These are phyloP conservation scores for Microctonus brassicae DNA, from an alignment of 2,888 invertebrate genomes.

Conservation along the genomic window DNA sequence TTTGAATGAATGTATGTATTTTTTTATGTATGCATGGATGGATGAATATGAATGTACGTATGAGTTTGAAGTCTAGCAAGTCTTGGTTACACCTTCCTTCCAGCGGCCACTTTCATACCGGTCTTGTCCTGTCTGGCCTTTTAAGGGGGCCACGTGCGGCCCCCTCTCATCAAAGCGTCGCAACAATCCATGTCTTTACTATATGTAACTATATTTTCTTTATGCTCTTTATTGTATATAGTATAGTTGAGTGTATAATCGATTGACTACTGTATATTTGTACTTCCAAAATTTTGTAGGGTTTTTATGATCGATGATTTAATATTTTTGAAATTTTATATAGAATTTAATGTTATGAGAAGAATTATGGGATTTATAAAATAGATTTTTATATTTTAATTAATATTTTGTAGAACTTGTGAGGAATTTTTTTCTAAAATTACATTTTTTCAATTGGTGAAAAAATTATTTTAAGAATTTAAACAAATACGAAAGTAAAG, in stretches of 20 bases:
- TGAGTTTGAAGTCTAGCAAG: background rate
- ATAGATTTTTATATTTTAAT: no score
- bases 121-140: constrained; percentile 45
- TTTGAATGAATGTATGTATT: background rate
- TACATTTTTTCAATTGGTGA: no score
- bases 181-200: background rate
- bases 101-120: constrained; percentile 49
- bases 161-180: background rate
- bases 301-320: no score
- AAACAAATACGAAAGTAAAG: no score
- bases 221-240: constrained; percentile 47
- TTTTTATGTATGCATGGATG: background rate
- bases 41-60: background rate
- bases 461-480: no score
- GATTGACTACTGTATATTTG: no score
- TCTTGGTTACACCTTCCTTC: constrained; percentile 17
- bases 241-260: constrained; percentile 41
- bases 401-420: no score
- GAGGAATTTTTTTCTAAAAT: no score
- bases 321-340: no score
- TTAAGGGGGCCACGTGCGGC: constrained; percentile 49
- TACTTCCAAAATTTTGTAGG: no score
- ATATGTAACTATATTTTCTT: constrained; percentile 35
- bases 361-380: no score
- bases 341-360: no score